Evolutionary conservation across 2,888 invertebrate species (phyloP), one percentile per base, ranked within the genome.

Genomic region (Melieria omissa): DNA sequence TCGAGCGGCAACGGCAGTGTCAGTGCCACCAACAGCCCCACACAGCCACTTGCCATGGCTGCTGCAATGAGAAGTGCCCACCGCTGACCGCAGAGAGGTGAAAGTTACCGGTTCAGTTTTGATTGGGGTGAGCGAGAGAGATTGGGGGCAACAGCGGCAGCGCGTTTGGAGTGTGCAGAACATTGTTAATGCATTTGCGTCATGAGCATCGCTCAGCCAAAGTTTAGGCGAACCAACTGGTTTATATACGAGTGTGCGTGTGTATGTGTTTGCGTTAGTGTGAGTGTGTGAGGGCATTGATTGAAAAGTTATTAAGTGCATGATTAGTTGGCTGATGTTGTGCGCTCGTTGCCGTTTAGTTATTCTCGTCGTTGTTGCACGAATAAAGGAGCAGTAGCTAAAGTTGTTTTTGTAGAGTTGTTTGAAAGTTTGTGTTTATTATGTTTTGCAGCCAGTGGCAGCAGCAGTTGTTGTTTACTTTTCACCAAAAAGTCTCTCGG

Each of bases 221-320:
- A 29, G 29, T 29, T 29, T 29, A 29, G 29, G 29, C 29, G 29
- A 29, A 29, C 29, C 29, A 29, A 29, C 29, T 29, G 29, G 29
- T 29, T 29, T 2, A 29, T 29, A 29, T 3, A 29, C 29, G 3
- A 29, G 29, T 29, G 29, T 29, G 29, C 29, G 29, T 29, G 29
- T 29, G 29, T 29, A 3, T 29, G 29, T 29, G 29, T 16, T 2
- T 2, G 29, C 3, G 29, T 29, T 29, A 29, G 29, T 29, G 29
- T 29, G 29, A 29, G 29, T 29, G 29, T 29, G 29, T 29, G 58
- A 58, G 49, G 44, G 54, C 47, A 67, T 57, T 67, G 66, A 71
- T 71, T 71, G 71, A 66, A 66, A 71, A 66, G 71, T 71, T 71
- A 71, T 71, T 66, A 62, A 63, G 71, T 66, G 71, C 71, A 63